Conservation (phyloP, 1,140 invertebrate genomes). For the Phortica variegata region DNA sequence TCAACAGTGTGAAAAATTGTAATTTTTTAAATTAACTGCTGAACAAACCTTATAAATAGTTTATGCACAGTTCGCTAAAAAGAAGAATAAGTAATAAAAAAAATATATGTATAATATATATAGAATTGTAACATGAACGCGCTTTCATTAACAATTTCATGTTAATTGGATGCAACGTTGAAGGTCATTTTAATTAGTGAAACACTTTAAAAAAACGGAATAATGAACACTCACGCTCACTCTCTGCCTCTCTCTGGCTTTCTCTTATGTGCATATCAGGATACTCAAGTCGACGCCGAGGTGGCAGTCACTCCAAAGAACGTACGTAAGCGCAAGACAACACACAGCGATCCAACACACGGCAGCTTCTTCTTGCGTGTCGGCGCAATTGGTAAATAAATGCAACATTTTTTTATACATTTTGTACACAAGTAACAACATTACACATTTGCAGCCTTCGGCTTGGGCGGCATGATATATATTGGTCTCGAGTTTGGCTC, state of each 20-base stretch:
- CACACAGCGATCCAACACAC: constrained; percentile 89
- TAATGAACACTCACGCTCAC: constrained; percentile 6
- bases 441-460: constrained; percentile 72
- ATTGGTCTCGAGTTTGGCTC: constrained; percentile 91
- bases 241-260: not conserved
- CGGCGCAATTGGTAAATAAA: constrained; percentile 83
- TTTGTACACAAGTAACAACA: not conserved
- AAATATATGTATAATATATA: too few species aligned
- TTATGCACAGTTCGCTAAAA: too few species aligned
- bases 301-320: constrained; percentile 66
- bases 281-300: constrained; percentile 67
- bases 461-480: constrained; percentile 96
- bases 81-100: too few species aligned
- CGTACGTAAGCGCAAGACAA: constrained; percentile 81
- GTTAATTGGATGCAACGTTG: constrained; percentile 27
- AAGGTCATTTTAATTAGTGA: constrained; percentile 35
- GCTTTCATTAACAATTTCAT: constrained; percentile 19
- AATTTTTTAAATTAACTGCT: too few species aligned
- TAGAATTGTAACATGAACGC: too few species aligned
- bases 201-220: too few species aligned
- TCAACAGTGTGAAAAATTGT: too few species aligned
- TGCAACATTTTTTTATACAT: not conserved
- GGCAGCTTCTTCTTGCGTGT: constrained; percentile 96
- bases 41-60: too few species aligned
- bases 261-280: constrained; percentile 39